Evolutionary conservation across 2,888 invertebrate genomes (phyloP), one percentile per base, ranked within the genome.

Genomic region (Drosophila sordidula): DNA sequence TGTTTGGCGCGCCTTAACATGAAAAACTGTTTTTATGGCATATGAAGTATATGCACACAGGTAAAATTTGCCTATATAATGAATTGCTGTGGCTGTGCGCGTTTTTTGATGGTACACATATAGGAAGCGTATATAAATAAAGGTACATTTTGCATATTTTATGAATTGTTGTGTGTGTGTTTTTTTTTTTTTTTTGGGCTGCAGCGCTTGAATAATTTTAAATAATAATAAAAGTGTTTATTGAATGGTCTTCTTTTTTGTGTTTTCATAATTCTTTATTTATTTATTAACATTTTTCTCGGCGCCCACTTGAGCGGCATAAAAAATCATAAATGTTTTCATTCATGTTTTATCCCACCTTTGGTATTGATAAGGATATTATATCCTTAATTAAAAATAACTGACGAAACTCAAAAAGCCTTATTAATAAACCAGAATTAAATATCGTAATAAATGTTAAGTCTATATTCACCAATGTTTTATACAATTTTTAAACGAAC

Each of bases 151-250:
- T 41, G 34, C 6, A 64, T 50, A 11, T 32, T 25, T 11, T 29
- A 44, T 63, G 45, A 39, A 51, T 45, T 39, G 44, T 18, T 51
- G n/a, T 49, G 25, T 3, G 16, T 3, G 29, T 32, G 4, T 11
- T 11, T 11, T 32, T 26, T 29, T 8, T 29, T 29, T 29, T 29
- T 11, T 49, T 47, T 63, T 62, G 63, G 14, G 44, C 29, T 44
- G 44, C 42, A 25, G 29, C 44, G 44, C 29, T 38, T 52, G 36
- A 45, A 54, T 38, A 36, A 38, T 18, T 22, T 29, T 29, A 1
- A 52, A 45, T 36, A 47, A 44, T 25, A 61, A 34, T 16, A 32
- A 11, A 16, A 8, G 9, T 9, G 29, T 29, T 29, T 29, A 9
- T 29, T 29, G 26, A 29, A 9, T 29, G 9, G 9, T 0, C 9